phyloP scores from a whole-genome alignment of 2,797 vertebrate genomes.

The Enteromius viviparus region DNA sequence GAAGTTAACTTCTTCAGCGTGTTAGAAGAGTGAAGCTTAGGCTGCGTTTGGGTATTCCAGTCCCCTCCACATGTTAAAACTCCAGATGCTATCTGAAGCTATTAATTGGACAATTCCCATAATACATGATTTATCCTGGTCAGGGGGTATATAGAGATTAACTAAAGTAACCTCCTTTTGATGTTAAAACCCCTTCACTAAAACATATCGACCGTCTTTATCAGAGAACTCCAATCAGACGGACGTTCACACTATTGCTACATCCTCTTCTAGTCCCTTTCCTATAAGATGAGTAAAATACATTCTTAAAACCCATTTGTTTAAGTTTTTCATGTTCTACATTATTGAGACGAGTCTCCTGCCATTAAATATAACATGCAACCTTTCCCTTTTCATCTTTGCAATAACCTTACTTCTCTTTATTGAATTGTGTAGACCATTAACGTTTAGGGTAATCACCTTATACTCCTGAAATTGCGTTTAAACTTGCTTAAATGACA shows the following conservation, averaged over 20 bases:
- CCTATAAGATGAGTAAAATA: not conserved
- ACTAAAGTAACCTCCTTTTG: not conserved
- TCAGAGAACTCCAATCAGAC: not conserved
- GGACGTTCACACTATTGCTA: not conserved
- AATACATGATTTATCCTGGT: not conserved
- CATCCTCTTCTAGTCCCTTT: not conserved
- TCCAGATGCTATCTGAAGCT: not conserved
- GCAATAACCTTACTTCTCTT: not conserved
- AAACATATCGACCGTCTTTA: too few species aligned
- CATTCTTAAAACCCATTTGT: not conserved
- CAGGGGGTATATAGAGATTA: not conserved
- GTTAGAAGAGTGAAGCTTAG: not conserved
- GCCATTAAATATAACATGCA: not conserved
- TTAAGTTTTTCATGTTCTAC: not conserved
- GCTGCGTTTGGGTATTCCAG: not conserved
- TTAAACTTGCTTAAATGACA: too few species aligned
- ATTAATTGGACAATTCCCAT: not conserved
- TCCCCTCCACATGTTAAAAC: not conserved
- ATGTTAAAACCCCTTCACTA: not conserved
- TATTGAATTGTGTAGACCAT: too few species aligned
- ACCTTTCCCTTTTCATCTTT: conserved; percentile 10
- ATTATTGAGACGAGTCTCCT: not conserved
- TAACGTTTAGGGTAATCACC: too few species aligned
- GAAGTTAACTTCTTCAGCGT: not conserved
- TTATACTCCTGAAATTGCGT: too few species aligned